Evolutionary conservation across 2,888 invertebrate genomes (phyloP).

Genomic region (Sarcophaga variegata): DNA sequence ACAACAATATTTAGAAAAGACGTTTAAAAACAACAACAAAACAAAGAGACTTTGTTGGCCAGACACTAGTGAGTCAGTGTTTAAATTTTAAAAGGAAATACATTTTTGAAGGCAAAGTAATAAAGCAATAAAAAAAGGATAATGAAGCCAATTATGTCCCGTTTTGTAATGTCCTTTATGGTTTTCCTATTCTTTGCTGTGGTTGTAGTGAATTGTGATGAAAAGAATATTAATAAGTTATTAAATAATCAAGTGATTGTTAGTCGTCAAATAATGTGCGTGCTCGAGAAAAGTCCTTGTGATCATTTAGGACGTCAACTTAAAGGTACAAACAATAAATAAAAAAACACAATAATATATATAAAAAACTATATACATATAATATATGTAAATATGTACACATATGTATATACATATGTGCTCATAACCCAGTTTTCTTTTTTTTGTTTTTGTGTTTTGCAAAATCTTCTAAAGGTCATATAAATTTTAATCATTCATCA

Average conservation of each 20-base stretch:
- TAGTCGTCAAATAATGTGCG: conserved; percentile 84
- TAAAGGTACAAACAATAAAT: conserved; percentile 82
- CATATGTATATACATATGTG: neutral
- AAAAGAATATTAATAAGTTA: conserved; percentile 77
- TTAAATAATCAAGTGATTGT: conserved; percentile 80
- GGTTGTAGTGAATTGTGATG: conserved; percentile 71
- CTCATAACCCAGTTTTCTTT: conserved; percentile 52
- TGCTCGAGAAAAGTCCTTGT: conserved; percentile 84
- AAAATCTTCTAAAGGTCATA: conserved; percentile 59
- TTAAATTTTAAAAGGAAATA: neutral
- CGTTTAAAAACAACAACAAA: neutral
- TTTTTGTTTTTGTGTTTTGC: neutral
- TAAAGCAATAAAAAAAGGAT: conserved; percentile 1
- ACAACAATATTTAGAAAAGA: neutral
- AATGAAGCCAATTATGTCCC: conserved; percentile 60
- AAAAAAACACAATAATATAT: neutral
- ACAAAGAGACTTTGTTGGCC: neutral
- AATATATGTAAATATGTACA: neutral
- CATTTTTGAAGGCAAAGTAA: neutral
- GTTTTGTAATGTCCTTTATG: conserved; percentile 54
- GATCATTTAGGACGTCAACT: conserved; percentile 85
- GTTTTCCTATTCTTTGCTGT: conserved; percentile 56
- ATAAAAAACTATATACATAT: neutral
- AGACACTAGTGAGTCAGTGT: neutral
- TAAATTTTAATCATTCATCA: neutral